A percentile compares a stretch with the other conserved stretches of the same genome.
Evolutionary conservation across 2,888 invertebrate species (phyloP).

Genomic region (Margaritifera margaritifera): DNA sequence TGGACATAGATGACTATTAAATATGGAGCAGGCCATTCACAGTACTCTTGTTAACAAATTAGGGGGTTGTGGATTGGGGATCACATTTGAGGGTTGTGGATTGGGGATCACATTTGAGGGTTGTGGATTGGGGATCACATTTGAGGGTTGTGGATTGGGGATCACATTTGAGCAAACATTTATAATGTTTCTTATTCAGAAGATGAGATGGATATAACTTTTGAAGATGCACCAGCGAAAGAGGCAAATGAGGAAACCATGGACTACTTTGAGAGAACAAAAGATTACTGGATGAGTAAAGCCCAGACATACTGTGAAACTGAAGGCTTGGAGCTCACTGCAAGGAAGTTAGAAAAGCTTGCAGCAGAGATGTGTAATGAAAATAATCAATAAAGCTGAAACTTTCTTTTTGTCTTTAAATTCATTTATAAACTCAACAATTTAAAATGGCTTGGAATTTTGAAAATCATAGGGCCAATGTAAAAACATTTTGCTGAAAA

Average conservation of each 20-base stretch:
- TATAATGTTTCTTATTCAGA: conserved; percentile 54
- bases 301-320: conserved; percentile 62
- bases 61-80: background rate
- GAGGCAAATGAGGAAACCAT: conserved; percentile 51
- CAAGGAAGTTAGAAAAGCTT: conserved; percentile 60
- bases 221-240: conserved; percentile 63
- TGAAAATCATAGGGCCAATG: too few species aligned
- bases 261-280: conserved; percentile 64
- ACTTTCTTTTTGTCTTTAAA: too few species aligned
- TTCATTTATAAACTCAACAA: too few species aligned
- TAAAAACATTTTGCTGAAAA: too few species aligned
- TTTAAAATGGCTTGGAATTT: too few species aligned
- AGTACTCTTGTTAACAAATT: too few species aligned
- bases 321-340: conserved; percentile 59
- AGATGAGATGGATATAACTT: conserved; percentile 61
- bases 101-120: background rate
- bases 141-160: background rate
- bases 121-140: too few species aligned
- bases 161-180: background rate
- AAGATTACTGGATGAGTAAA: conserved; percentile 64
- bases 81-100: background rate
- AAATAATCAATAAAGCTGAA: conserved; percentile 7
- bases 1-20: too few species aligned
- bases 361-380: conserved; percentile 65
- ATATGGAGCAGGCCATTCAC: too few species aligned